Conservation (phyloP, 2,888 invertebrate species). For the Dusona sp. region DNA sequence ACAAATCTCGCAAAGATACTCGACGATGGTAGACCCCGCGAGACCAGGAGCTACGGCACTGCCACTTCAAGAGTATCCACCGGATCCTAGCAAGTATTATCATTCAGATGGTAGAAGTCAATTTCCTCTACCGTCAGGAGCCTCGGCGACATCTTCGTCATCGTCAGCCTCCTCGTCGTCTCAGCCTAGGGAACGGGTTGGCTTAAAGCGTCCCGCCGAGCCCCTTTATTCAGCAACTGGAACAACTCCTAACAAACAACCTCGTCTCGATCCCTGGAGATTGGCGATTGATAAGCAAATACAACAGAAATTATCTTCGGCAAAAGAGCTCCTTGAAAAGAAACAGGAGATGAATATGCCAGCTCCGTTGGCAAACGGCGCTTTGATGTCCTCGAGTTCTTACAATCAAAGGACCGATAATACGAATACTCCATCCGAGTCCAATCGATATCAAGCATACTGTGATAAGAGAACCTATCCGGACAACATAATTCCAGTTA, state of each 20-base stretch:
- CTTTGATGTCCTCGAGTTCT: constrained; percentile 71
- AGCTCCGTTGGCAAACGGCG: constrained; percentile 77
- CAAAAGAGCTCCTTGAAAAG: constrained; percentile 76
- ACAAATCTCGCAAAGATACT: constrained; percentile 72
- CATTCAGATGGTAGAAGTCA: constrained; percentile 73
- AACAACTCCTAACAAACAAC: constrained; percentile 84
- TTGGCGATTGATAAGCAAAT: constrained; percentile 86
- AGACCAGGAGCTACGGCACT: constrained; percentile 72
- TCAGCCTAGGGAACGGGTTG: constrained; percentile 76
- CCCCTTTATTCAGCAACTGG: constrained; percentile 79
- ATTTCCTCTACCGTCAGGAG: constrained; percentile 54
- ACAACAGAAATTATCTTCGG: constrained; percentile 85
- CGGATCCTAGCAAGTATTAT: constrained; percentile 79
- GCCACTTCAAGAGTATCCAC: constrained; percentile 76
- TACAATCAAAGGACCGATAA: constrained; percentile 78
- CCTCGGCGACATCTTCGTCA: constrained; percentile 30
- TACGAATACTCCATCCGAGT: constrained; percentile 60
- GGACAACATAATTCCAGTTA: constrained; percentile 75
- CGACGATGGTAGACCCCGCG: constrained; percentile 72
- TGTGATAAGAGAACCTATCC: constrained; percentile 81
- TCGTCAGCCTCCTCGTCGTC: constrained; percentile 30
- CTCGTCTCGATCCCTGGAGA: constrained; percentile 86
- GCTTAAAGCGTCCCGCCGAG: constrained; percentile 82
- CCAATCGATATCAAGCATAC: constrained; percentile 76
- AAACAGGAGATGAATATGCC: constrained; percentile 77